phyloP scores from a whole-genome alignment of 1,140 invertebrate genomes.

The Penaeus vannamei region DNA sequence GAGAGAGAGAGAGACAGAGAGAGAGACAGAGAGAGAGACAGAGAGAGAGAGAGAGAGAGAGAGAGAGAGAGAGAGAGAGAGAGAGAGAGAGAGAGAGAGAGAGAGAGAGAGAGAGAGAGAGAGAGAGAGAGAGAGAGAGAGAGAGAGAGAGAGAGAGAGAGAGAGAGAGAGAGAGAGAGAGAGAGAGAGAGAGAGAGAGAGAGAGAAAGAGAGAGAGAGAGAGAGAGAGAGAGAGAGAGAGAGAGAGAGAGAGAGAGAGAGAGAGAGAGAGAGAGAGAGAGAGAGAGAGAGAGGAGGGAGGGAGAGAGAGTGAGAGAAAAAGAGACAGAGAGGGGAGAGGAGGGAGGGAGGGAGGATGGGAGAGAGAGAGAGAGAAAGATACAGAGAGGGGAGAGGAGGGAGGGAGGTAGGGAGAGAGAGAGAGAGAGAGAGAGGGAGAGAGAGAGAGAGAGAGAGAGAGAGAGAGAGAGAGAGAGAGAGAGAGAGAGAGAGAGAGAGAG shows the following conservation, averaged over 20 bases:
- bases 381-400: neutral
- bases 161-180: neutral
- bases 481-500: neutral
- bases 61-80: neutral
- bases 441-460: neutral
- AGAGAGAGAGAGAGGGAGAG: neutral
- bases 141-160: neutral
- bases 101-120: neutral
- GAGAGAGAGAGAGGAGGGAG: neutral
- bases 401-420: neutral
- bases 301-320: neutral
- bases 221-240: neutral
- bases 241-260: neutral
- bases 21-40: neutral
- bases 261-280: neutral
- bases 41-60: neutral
- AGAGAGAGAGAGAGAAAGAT: neutral
- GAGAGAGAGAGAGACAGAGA: neutral
- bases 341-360: neutral
- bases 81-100: neutral
- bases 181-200: neutral
- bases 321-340: neutral
- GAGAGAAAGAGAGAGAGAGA: neutral
- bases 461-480: neutral
- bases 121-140: neutral